Base-by-base conservation (phyloP, 2,113 vertebrate species). In the Octodon degus region DNA sequence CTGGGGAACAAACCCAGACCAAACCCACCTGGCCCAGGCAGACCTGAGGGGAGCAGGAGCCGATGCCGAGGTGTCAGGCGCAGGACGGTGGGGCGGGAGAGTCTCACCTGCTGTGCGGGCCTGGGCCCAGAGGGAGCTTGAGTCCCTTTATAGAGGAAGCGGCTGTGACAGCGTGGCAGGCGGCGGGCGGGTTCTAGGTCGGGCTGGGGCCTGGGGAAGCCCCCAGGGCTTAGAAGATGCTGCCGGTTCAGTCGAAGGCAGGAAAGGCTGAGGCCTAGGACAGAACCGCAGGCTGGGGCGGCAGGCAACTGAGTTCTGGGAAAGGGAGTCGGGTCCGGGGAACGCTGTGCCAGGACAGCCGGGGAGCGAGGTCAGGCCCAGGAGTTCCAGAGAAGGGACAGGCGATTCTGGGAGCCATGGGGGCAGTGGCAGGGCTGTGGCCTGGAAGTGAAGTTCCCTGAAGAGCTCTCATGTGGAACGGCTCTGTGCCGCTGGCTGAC, bases 131-230 rank as follows among this genome's bases (percentile, higher is more conserved):
- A 55, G 47, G 65, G 96, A 77, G 96, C 95, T 72, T 74, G 83
- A 82, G 96, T 96, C 97, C 97, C 97, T 98, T 98, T 98, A 98
- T 98, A 98, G 97, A 97, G 97, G 97, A 98, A 98, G 97, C 96
- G 58, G 97, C 97, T 77, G 96, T 60, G 97, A 90, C 97, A 91
- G 96, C 72, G 96, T 92, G 95, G 97, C 96, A 91, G 96, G 95
- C 76, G 6, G 97, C 96, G 88, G 97, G 97, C 97, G 98, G 97
- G 97, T 96, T 96, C 97, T 97, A 94, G 94, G 96, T 91, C 89
- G 27, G 92, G 96, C 82, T 95, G 96, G 96, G 97, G 97, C 97
- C 68, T 22, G 91, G 97, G 97, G 98, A 97, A 98, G 96, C 97
- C 97, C 97, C 97, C 97, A 97, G 95, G 95, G 95, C 94, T 97